These are phyloP conservation scores for Ciona savignyi DNA, from an alignment of 23 tunicate species.

Conservation along the genomic window DNA sequence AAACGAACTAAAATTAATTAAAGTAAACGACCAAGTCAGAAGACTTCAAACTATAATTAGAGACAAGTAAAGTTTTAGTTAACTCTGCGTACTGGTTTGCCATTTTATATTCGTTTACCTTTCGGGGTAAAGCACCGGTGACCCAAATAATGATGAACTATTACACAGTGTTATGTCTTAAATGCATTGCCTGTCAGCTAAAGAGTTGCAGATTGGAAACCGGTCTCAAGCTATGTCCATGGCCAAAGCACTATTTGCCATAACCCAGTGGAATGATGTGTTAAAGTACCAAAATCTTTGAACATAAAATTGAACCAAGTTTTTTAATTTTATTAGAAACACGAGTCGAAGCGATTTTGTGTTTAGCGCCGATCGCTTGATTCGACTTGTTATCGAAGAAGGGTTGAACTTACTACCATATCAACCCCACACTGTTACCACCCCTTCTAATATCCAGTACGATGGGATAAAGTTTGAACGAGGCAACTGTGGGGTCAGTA, in stretches of 20 bases:
- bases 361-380: slow-evolving; percentile 91
- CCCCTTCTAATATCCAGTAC: slow-evolving; percentile 51
- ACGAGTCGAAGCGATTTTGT: slow-evolving; percentile 84
- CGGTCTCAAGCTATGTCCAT: too few relatives aligned
- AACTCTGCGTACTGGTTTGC: too few relatives aligned
- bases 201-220: too few relatives aligned
- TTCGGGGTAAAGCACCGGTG: too few relatives aligned
- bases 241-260: too few relatives aligned
- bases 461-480: slow-evolving; percentile 79
- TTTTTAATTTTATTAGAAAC: slow-evolving; percentile 33
- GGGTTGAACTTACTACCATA: slow-evolving; percentile 85
- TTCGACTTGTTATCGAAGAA: slow-evolving; percentile 93
- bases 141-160: too few relatives aligned
- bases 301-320: background rate
- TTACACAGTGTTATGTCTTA: too few relatives aligned
- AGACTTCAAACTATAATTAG: slow-evolving; percentile 93
- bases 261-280: too few relatives aligned
- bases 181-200: background rate
- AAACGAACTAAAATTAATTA: slow-evolving; percentile 41
- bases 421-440: slow-evolving; percentile 43
- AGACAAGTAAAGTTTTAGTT: slow-evolving; percentile 30
- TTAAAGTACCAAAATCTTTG: background rate
- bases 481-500: slow-evolving; percentile 98
- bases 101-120: too few relatives aligned
- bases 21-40: slow-evolving; percentile 84